Conservation (phyloP, 2,888 invertebrate species). For the Apocheima hispidaria region DNA sequence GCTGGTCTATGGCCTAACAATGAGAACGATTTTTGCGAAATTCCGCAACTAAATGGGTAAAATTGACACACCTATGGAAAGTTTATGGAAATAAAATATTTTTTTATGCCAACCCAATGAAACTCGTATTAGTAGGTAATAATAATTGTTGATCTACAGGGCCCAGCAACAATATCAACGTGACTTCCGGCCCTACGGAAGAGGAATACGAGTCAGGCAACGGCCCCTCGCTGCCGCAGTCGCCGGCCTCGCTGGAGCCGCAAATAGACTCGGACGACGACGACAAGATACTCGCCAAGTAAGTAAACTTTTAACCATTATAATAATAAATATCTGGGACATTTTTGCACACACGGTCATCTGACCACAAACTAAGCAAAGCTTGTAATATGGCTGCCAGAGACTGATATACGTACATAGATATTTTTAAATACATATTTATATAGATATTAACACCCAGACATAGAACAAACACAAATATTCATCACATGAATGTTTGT, state of each 20-base stretch:
- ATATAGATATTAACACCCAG: no score
- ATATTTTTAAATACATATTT: no score
- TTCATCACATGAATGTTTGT: no score
- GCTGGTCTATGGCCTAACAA: no score
- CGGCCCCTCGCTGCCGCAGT: conserved; percentile 97
- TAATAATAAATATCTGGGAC: background rate
- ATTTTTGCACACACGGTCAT: background rate
- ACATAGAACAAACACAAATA: no score
- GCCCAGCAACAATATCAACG: conserved; percentile 46
- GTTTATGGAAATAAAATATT: no score
- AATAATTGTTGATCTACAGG: conserved; percentile 41
- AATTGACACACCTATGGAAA: no score
- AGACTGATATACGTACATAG: no score
- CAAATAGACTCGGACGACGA: conserved; percentile 95
- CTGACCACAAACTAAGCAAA: background rate
- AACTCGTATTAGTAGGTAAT: background rate
- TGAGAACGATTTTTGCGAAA: background rate
- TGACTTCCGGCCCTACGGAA: conserved; percentile 87
- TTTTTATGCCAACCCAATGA: no score
- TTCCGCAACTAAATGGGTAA: background rate
- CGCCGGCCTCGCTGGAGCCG: conserved; percentile 95
- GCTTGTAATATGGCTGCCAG: no score
- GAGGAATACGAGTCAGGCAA: conserved; percentile 98
- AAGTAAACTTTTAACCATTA: conserved; percentile 45
- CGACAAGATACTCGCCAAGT: conserved; percentile 88